phyloP scores from a whole-genome alignment of 2,113 vertebrate species.

The Enhydra lutris region DNA sequence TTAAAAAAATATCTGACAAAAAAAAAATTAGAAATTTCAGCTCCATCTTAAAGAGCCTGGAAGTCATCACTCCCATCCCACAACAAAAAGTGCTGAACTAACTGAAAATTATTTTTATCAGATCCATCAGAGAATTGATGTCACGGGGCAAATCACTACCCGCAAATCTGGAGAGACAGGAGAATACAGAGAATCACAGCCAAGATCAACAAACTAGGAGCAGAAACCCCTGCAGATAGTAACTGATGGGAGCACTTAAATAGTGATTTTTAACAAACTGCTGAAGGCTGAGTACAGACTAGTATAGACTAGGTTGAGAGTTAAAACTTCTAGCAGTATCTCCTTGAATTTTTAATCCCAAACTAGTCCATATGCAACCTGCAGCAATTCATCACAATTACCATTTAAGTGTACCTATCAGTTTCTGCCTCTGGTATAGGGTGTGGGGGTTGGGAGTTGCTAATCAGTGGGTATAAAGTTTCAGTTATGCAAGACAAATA shows the following conservation, averaged over 20 bases:
- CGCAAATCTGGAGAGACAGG: not conserved
- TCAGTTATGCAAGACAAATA: not conserved
- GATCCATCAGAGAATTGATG: not conserved
- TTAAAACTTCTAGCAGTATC: not conserved
- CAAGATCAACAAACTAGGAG: not conserved
- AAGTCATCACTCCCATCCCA: not conserved
- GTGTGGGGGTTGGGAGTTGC: not conserved
- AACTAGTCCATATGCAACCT: not conserved
- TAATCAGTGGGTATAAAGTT: not conserved
- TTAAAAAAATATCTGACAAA: not conserved
- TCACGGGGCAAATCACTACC: not conserved
- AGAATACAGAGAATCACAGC: not conserved
- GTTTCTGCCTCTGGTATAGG: not conserved
- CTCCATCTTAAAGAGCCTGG: not conserved
- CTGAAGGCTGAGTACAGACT: not conserved
- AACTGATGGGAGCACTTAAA: not conserved
- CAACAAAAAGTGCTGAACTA: not conserved
- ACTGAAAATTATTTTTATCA: not conserved
- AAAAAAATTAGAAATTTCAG: not conserved
- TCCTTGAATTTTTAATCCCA: not conserved
- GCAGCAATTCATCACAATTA: not conserved
- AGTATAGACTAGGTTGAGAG: not conserved
- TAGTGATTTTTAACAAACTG: not conserved
- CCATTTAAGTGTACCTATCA: not conserved
- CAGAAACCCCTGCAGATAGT: not conserved